Percentiles rank a stretch among this genome's conserved stretches.
Conservation (phyloP, 2,888 invertebrate genomes). For the Macrophya annulata region DNA sequence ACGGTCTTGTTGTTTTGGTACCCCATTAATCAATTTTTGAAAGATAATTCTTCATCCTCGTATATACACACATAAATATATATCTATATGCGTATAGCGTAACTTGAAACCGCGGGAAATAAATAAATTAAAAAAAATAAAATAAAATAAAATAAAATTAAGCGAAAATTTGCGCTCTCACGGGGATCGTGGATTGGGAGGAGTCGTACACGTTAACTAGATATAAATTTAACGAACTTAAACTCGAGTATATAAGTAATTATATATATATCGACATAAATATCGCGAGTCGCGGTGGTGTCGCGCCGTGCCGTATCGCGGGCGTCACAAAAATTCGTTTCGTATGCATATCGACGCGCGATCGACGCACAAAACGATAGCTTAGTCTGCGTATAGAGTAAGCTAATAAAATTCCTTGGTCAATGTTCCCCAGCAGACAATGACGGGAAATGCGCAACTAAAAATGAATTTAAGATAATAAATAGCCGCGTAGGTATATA, state of each 20-base stretch:
- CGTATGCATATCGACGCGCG: conserved; percentile 64
- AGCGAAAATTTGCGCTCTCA: background rate
- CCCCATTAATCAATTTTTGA: conserved; percentile 13
- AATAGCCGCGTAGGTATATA: background rate
- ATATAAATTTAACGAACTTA: background rate
- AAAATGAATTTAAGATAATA: conserved; percentile 41
- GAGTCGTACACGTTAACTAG: conserved; percentile 19
- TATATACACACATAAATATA: background rate
- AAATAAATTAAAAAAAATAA: background rate
- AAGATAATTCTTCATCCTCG: background rate
- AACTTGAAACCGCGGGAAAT: background rate
- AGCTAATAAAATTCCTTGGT: conserved; percentile 53
- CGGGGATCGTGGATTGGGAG: conserved; percentile 3
- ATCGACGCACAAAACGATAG: conserved; percentile 70
- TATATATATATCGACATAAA: background rate
- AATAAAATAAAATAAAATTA: background rate
- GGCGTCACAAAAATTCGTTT: conserved; percentile 31
- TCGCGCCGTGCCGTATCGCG: conserved; percentile 19
- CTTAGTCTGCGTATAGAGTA: conserved; percentile 40
- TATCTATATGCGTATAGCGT: background rate
- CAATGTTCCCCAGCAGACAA: conserved; percentile 63
- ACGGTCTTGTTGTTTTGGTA: background rate
- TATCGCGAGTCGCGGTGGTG: no score
- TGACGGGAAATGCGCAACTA: conserved; percentile 71
- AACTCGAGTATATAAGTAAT: background rate